Evolutionary conservation across 2,888 invertebrate genomes (phyloP), one percentile per base, ranked within the genome.

Genomic region (Limnephilus rhombicus): DNA sequence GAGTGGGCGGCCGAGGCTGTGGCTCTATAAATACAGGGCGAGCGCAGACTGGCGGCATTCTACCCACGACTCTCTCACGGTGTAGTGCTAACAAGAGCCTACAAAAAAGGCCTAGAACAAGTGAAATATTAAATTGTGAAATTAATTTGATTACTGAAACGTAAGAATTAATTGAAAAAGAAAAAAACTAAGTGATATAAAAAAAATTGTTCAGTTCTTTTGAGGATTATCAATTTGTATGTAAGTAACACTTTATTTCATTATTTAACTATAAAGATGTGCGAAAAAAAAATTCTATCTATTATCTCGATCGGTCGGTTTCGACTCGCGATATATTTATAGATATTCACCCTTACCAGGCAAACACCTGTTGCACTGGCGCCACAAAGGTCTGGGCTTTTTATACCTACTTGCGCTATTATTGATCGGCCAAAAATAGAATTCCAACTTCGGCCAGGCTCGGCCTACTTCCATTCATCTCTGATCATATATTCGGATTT

Each of bases 1-100:
- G 97, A 97, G 97, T 97, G 96, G 97, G 97, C 96, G 97, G 95
- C 95, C 94, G 95, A 96, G 96, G 96, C 95, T 96, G 96, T 96
- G 96, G 95, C 89, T 92, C 93, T 93, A 94, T 94, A 94, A 94
- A 94, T 94, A 94, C 94, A 92, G 93, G 93, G 92, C 92, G 93
- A 91, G 95, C 95, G 94, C 94, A 95, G 95, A 94, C 94, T 95
- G 95, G 95, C 96, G 96, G 96, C 95, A 95, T 94, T 94, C 94
- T 94, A 94, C 94, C 94, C 95, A 94, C 94, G 94, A 95, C 95
- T 95, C 68, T 80, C 87, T 81, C 83, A 34, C 85, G 49, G 91
- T 86, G 91, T 13, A 88, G 86, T 90, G 45, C 34, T 49, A n/a
- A 87, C 49, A 34, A 80, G 53, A 87, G 31, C 91, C 87, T 87